Percentiles rank a stretch among this genome's conserved stretches.
Evolutionary conservation across 2,888 invertebrate genomes (phyloP).

Genomic region (Nudaria mundana): DNA sequence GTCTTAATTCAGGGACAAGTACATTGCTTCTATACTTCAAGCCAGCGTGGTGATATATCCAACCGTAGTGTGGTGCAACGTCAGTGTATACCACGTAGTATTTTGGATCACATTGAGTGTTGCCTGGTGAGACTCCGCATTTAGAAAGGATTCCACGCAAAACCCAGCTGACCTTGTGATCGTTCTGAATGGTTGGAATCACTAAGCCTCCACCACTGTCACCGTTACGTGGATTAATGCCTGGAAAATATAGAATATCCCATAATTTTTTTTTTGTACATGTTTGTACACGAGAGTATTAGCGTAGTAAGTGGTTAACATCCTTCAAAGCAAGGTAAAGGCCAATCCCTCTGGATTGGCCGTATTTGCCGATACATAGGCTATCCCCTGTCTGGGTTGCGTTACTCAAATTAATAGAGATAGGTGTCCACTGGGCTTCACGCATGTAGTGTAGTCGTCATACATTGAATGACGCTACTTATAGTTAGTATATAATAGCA

Average conservation of each 20-base stretch:
- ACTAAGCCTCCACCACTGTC: conserved; percentile 84
- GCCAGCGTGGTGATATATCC: conserved; percentile 65
- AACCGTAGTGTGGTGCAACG: conserved; percentile 65
- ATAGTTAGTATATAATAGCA: too few species aligned
- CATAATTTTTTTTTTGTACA: too few species aligned
- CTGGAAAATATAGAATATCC: conserved; percentile 38
- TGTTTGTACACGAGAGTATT: too few species aligned
- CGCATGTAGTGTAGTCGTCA: too few species aligned
- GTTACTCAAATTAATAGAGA: too few species aligned
- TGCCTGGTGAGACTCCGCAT: conserved; percentile 51
- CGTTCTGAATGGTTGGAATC: conserved; percentile 55
- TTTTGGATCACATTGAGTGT: conserved; percentile 50
- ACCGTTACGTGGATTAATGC: conserved; percentile 82
- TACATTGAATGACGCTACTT: too few species aligned
- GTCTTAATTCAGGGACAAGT: conserved; percentile 7
- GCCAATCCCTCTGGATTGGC: too few species aligned
- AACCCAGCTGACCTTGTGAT: conserved; percentile 64
- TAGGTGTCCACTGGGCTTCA: too few species aligned
- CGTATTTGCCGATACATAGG: too few species aligned
- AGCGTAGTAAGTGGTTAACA: too few species aligned
- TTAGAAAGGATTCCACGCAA: conserved; percentile 68
- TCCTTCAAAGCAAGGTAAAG: too few species aligned
- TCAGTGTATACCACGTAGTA: conserved; percentile 67
- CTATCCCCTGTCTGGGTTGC: too few species aligned
- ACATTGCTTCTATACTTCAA: conserved; percentile 49